A percentile compares a stretch with the other conserved stretches of the same genome.
Conservation (phyloP, 2,888 invertebrate species). For the Cantharis rufa region DNA sequence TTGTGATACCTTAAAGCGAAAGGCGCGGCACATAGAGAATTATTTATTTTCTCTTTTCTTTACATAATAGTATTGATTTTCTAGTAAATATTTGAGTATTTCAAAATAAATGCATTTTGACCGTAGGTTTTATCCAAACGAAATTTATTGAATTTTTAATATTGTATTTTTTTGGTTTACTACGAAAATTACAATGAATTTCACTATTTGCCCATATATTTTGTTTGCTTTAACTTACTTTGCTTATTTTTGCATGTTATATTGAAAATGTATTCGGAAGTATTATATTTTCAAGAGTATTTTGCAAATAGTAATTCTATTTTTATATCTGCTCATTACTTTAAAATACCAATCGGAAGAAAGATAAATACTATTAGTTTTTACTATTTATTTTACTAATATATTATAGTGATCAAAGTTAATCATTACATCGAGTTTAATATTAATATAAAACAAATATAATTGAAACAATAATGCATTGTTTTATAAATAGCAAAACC, state of each 20-base stretch:
- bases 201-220: background rate
- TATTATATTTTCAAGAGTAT: background rate
- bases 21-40: background rate
- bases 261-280: background rate
- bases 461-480: background rate
- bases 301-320: background rate
- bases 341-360: too few relatives aligned
- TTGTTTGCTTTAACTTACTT: background rate
- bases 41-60: background rate
- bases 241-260: background rate
- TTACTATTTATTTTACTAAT: too few relatives aligned
- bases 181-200: background rate
- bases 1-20: background rate
- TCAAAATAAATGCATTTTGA: background rate
- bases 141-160: background rate
- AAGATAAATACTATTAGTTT: too few relatives aligned
- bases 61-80: background rate
- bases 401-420: too few relatives aligned
- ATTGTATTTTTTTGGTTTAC: background rate
- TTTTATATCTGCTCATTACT: too few relatives aligned
- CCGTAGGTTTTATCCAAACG: background rate
- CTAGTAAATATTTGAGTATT: background rate
- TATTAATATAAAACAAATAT: background rate
- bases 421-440: too few relatives aligned
- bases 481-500: too few relatives aligned